Evolutionary conservation across 2,113 vertebrate species (phyloP), one percentile per base, ranked within the genome.

Genomic region (Nannobrachium achirus): DNA sequence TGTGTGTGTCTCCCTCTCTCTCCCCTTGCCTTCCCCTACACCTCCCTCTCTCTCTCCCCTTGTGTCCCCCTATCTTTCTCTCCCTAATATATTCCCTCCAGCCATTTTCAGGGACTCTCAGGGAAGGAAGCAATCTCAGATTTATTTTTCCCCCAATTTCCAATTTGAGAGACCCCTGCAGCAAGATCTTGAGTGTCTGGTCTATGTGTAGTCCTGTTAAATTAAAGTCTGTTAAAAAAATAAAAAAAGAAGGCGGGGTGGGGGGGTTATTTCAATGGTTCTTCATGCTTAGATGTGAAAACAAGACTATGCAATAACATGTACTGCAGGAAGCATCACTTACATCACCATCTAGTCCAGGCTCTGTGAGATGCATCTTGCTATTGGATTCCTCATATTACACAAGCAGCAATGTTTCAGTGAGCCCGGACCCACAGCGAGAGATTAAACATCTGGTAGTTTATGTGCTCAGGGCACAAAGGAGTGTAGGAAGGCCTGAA

Each of bases 141-240:
- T 83, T 83, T 90, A 79, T 86, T 89, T 75, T 67, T 83, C 89
- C 86, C 86, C 78, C 78, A 69, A 75, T 75, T 86, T 92, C 85
- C 83, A 92, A 89, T 93, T 91, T 93, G 82, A 91, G 88, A 93
- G 79, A 80, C 84, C 88, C 89, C 89, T 89, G 85, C 59, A 91
- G 91, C 88, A 89, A 84, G 91, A 78, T 76, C 76, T 73, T 79
- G 80, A 74, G 73, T 52, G 78, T 77, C 70, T 86, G 86, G 86
- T 82, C n/a, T n/a, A 80, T 74, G 80, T 85, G 82, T 78, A 20
- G 63, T 88, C 81, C 80, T 80, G 81, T 89, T 88, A 87, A 90
- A 89, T 68, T 84, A 88, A 88, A 90, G 78, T 74, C 79, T 58
- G 71, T 83, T 85, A 84, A 84, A 88, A 33, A 55, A 55, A 52